phyloP scores from a whole-genome alignment of 2,113 vertebrate species.

The Boleophthalmus pectinirostris region DNA sequence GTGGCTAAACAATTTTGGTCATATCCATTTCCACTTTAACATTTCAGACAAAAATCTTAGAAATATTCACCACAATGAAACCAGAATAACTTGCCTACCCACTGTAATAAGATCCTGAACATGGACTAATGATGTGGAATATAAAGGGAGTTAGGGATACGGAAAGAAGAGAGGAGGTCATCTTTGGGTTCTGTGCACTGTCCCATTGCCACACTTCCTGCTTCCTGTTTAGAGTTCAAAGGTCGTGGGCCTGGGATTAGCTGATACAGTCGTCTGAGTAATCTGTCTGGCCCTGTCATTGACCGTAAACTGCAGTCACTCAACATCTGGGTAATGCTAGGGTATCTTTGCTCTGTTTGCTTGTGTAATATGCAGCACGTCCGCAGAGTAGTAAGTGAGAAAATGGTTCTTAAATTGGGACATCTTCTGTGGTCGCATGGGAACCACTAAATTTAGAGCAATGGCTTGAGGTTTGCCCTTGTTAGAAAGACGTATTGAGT shows the following conservation, averaged over 20 bases:
- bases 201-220: slow-evolving; percentile 38
- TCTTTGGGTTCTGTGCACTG: slow-evolving; percentile 4
- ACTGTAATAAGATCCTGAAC: neutral
- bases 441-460: slow-evolving; percentile 48
- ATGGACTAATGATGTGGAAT: neutral
- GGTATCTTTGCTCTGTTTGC: neutral
- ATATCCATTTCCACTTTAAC: slow-evolving; percentile 2
- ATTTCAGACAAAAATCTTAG: neutral
- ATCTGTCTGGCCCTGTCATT: slow-evolving; percentile 20
- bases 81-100: neutral
- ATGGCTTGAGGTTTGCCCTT: slow-evolving; percentile 32
- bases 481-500: slow-evolving; percentile 16
- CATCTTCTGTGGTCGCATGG: slow-evolving; percentile 26
- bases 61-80: neutral
- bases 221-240: slow-evolving; percentile 53
- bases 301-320: neutral
- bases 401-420: slow-evolving; percentile 37
- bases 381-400: slow-evolving; percentile 23
- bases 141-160: neutral
- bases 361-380: neutral
- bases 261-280: slow-evolving; percentile 44
- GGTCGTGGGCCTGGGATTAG: slow-evolving; percentile 50
- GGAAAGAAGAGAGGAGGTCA: slow-evolving; percentile 10
- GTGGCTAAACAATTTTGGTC: neutral
- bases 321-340: slow-evolving; percentile 4